Conservation (phyloP, 2,797 vertebrate species). For the Oceanodroma leucorhoa region DNA sequence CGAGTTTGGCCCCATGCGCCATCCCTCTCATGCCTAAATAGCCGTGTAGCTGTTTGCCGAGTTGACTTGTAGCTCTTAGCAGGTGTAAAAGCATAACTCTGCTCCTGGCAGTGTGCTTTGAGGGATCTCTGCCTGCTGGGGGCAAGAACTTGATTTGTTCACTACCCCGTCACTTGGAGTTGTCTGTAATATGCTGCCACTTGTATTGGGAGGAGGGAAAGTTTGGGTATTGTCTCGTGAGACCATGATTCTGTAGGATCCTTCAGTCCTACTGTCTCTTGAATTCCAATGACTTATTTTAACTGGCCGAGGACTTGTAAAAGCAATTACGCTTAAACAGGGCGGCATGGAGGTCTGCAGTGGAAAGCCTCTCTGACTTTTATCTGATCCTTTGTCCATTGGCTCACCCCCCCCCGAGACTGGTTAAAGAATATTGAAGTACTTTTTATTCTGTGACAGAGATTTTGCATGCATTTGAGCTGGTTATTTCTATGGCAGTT, state of each 20-base stretch:
- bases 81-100: neutral
- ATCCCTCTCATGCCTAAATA: rapidly evolving
- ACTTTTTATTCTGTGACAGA: neutral
- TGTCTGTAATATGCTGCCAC: neutral
- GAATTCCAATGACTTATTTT: rapidly evolving
- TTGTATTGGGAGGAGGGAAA: rapidly evolving
- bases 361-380: neutral
- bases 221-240: neutral
- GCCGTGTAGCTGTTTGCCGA: neutral
- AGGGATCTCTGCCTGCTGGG: too few species aligned
- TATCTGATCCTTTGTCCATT: neutral
- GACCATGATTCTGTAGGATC: neutral
- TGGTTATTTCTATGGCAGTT: neutral
- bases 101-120: too few species aligned
- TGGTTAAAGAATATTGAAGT: neutral
- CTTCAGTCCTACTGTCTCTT: neutral
- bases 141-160: neutral
- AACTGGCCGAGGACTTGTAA: neutral
- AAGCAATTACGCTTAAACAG: neutral
- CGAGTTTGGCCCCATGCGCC: rapidly evolving
- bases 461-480: neutral
- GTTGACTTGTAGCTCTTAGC: neutral
- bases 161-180: rapidly evolving
- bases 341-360: neutral
- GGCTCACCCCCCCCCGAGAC: rapidly evolving